phyloP scores from a whole-genome alignment of 1,140 invertebrate species.

The Drosophila neocordata region DNA sequence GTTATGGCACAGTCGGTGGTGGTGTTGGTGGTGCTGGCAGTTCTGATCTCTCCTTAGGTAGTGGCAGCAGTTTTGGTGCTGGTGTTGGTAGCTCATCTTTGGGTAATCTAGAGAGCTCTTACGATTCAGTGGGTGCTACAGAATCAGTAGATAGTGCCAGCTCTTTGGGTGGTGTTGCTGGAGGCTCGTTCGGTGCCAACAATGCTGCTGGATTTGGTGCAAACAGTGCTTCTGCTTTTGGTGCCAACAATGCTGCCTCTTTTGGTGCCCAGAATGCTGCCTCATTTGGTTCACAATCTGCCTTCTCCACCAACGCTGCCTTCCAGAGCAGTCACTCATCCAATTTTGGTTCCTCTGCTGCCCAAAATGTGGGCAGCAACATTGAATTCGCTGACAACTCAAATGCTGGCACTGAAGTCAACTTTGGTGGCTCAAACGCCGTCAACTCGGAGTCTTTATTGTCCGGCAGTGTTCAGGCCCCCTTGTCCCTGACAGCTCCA shows the following conservation, averaged over 20 bases:
- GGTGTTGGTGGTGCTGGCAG: slow-evolving; percentile 19
- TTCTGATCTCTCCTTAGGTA: slow-evolving; percentile 23
- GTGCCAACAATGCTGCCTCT: slow-evolving; percentile 30
- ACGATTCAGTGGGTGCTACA: slow-evolving; percentile 61
- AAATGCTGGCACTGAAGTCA: slow-evolving; percentile 62
- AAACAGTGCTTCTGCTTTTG: slow-evolving; percentile 21
- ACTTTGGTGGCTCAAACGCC: slow-evolving; percentile 46
- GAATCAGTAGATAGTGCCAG: slow-evolving; percentile 35
- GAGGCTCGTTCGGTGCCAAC: slow-evolving; percentile 15
- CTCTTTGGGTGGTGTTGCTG: slow-evolving; percentile 11
- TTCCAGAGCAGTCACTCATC: slow-evolving; percentile 54
- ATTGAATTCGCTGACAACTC: slow-evolving; percentile 57
- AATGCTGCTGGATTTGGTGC: slow-evolving; percentile 22
- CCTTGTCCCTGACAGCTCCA: slow-evolving; percentile 23
- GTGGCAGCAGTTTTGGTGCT: slow-evolving; percentile 12
- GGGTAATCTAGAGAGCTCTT: slow-evolving; percentile 67
- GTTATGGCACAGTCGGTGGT: slow-evolving; percentile 11
- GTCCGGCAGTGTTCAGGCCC: slow-evolving; percentile 29
- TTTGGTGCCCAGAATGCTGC: slow-evolving; percentile 39
- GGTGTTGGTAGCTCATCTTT: slow-evolving; percentile 30
- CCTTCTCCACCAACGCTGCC: slow-evolving; percentile 58
- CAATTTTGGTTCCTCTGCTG: slow-evolving; percentile 55
- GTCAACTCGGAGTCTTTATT: slow-evolving; percentile 42
- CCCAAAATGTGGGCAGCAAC: slow-evolving; percentile 60
- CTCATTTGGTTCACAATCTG: slow-evolving; percentile 51